phyloP scores from a whole-genome alignment of 2,113 vertebrate species.

The Oreotragus oreotragus region DNA sequence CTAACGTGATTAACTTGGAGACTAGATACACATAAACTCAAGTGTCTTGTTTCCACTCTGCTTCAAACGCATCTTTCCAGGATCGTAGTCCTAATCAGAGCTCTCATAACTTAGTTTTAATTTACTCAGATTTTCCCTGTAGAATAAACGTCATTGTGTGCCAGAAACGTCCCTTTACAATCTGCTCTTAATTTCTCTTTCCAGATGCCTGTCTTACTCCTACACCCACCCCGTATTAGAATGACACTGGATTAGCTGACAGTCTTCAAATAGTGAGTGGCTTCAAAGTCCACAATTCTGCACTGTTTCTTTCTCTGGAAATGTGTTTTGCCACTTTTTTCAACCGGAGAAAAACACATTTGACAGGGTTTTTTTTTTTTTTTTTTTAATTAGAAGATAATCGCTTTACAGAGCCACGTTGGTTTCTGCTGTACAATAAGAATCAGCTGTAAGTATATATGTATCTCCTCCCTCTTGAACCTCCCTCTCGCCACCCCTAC shows the following conservation, averaged over 20 bases:
- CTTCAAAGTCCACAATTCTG: neutral
- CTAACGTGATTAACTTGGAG: neutral
- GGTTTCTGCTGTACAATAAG: neutral
- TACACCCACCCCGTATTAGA: neutral
- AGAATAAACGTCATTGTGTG: neutral
- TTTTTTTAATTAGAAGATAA: neutral
- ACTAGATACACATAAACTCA: neutral
- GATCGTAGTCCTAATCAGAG: neutral
- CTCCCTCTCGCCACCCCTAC: neutral
- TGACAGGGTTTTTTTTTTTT: neutral
- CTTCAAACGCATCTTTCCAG: neutral
- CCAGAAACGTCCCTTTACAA: neutral
- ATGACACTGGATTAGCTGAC: neutral
- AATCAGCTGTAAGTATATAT: neutral
- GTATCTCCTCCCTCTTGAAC: neutral
- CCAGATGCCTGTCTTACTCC: conserved; percentile 49
- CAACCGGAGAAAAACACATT: neutral
- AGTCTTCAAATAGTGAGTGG: conserved; percentile 1
- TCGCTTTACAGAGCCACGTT: neutral
- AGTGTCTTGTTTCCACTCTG: neutral
- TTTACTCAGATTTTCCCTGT: neutral
- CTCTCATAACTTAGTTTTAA: conserved; percentile 15
- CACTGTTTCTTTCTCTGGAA: neutral
- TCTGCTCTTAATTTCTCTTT: conserved; percentile 36
- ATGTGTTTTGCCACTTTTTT: neutral